Percentiles rank a stretch among this genome's conserved stretches.
These are phyloP conservation scores for Smittia aterrima DNA, from an alignment of 2,888 invertebrate genomes.

Conservation along the genomic window DNA sequence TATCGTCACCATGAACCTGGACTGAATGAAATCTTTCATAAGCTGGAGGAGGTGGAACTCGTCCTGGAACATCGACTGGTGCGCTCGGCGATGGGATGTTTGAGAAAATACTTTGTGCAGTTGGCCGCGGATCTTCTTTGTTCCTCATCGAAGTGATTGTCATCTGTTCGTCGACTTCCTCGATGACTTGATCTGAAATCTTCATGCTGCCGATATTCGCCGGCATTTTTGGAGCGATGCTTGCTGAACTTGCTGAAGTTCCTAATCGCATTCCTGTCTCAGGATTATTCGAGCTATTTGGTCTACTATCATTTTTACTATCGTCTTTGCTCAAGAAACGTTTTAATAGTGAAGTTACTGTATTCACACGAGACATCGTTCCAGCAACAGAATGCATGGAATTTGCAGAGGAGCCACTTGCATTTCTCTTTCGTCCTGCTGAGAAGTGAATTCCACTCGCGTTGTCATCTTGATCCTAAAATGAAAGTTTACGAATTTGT, in stretches of 20 bases:
- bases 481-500: not conserved
- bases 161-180: slow-evolving; percentile 77
- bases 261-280: slow-evolving; percentile 11
- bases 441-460: slow-evolving; percentile 73
- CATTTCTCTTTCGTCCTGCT: slow-evolving; percentile 59
- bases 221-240: slow-evolving; percentile 47
- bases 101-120: slow-evolving; percentile 63
- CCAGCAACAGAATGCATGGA: slow-evolving; percentile 55
- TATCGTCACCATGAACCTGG: slow-evolving; percentile 45
- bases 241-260: slow-evolving; percentile 50
- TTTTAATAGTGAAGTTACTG: slow-evolving; percentile 74
- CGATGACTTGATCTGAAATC: slow-evolving; percentile 70
- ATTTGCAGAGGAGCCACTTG: slow-evolving; percentile 50
- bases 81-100: slow-evolving; percentile 59
- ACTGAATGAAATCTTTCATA: slow-evolving; percentile 51
- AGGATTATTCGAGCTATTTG: slow-evolving; percentile 51
- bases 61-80: slow-evolving; percentile 63
- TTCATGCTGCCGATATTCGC: slow-evolving; percentile 59
- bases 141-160: slow-evolving; percentile 73
- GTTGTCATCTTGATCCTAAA: slow-evolving; percentile 58
- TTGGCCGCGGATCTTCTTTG: slow-evolving; percentile 59
- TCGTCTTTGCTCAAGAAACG: slow-evolving; percentile 76
- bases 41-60: slow-evolving; percentile 50
- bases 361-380: slow-evolving; percentile 68
- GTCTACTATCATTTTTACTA: slow-evolving; percentile 50